Percentiles rank a stretch among this genome's conserved stretches.
These are phyloP conservation scores for Platygyra sinensis DNA, from an alignment of 64 coral and sea anemone genomes.

Conservation along the genomic window DNA sequence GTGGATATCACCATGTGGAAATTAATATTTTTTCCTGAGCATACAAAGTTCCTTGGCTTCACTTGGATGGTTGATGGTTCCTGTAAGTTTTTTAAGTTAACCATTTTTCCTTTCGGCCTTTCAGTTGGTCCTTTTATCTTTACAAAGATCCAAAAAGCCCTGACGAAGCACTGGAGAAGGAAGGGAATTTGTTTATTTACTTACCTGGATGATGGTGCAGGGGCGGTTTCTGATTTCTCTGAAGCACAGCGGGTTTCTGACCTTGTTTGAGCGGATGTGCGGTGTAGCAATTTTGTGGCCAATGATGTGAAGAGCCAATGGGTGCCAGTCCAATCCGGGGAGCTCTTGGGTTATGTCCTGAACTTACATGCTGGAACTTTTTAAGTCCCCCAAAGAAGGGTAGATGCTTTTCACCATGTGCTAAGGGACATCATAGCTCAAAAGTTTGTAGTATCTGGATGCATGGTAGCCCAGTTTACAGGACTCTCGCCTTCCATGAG, in stretches of 20 bases:
- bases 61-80: constrained; percentile 19
- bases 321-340: constrained; percentile 43
- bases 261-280: neutral
- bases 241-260: neutral
- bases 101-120: neutral
- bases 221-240: neutral
- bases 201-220: constrained; percentile 56
- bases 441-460: too few species aligned
- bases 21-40: constrained; percentile 30
- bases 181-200: constrained; percentile 51
- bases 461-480: too few species aligned
- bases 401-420: too few species aligned
- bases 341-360: constrained; percentile 54
- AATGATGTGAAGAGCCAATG: constrained; percentile 50
- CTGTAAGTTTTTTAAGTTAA: constrained; percentile 31
- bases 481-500: too few species aligned
- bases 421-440: constrained; percentile 3
- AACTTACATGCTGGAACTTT: constrained; percentile 35
- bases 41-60: constrained; percentile 33
- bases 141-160: constrained; percentile 43
- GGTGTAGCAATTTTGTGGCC: constrained; percentile 21
- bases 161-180: constrained; percentile 53
- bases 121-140: neutral
- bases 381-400: constrained; percentile 40
- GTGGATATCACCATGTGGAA: constrained; percentile 62